phyloP scores from a whole-genome alignment of 2,888 invertebrate species.

The Tachystola acroxantha region DNA sequence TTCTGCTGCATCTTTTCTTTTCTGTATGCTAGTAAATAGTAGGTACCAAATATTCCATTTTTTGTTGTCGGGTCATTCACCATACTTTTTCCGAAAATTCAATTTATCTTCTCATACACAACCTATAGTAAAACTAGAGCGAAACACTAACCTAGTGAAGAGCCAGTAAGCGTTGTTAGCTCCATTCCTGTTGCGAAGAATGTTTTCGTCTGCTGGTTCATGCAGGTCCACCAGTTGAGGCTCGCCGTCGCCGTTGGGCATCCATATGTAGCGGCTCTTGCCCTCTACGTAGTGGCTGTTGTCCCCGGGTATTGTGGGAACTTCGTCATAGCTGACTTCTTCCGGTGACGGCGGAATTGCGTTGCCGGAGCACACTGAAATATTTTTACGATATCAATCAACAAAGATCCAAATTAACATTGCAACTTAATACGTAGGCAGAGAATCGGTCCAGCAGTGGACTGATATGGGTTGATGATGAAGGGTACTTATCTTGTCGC shows the following conservation, averaged over 20 bases:
- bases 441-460: no score
- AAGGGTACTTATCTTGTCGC: no score
- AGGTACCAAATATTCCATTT: no score
- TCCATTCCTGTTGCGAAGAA: constrained; percentile 32
- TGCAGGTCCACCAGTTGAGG: constrained; percentile 53
- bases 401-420: no score
- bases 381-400: no score
- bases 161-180: constrained; percentile 56
- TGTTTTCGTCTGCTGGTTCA: constrained; percentile 28
- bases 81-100: no score
- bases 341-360: constrained; percentile 46
- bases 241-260: constrained; percentile 52
- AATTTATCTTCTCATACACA: no score
- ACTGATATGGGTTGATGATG: no score
- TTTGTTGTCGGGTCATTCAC: no score
- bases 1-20: no score
- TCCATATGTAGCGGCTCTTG: constrained; percentile 62
- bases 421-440: no score
- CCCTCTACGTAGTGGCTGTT: constrained; percentile 66
- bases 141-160: constrained; percentile 36
- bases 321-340: constrained; percentile 19
- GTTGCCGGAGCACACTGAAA: constrained; percentile 38
- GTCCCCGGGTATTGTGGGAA: constrained; percentile 47
- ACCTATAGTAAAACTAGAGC: neutral
- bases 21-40: no score